phyloP scores from a whole-genome alignment of 2,888 invertebrate genomes.

The Erebia palarica region DNA sequence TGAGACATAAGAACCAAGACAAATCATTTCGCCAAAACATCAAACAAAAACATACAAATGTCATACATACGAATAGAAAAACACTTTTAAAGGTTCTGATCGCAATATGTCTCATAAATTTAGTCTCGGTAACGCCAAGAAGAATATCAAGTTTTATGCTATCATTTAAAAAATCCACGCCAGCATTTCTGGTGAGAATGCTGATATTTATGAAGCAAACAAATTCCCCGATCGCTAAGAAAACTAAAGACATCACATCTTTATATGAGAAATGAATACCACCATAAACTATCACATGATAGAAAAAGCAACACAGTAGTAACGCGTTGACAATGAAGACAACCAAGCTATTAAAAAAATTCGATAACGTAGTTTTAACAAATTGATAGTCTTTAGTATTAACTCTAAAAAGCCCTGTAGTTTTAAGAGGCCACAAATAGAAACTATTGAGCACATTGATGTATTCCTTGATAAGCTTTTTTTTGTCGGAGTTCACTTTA shows the following conservation, averaged over 20 bases:
- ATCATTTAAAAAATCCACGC: constrained; percentile 48
- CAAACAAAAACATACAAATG: too few species aligned
- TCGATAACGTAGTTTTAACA: neutral
- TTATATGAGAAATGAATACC: neutral
- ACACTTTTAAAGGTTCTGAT: constrained; percentile 30
- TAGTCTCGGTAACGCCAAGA: constrained; percentile 59
- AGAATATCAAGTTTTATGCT: constrained; percentile 57
- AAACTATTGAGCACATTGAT: neutral
- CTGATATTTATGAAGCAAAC: neutral
- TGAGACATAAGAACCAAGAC: neutral
- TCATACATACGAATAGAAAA: too few species aligned
- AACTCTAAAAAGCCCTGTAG: constrained; percentile 5
- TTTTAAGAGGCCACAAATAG: neutral
- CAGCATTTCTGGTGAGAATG: constrained; percentile 33
- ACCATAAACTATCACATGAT: neutral
- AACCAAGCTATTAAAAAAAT: neutral
- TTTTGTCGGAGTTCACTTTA: neutral
- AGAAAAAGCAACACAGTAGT: neutral
- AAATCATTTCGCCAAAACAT: neutral
- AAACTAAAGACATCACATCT: neutral
- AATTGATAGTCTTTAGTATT: neutral
- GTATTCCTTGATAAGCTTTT: constrained; percentile 4
- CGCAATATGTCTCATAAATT: constrained; percentile 56
- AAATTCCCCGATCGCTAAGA: neutral
- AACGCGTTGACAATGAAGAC: neutral